phyloP scores from a whole-genome alignment of 2,797 vertebrate genomes.

The Glossophaga mutica region DNA sequence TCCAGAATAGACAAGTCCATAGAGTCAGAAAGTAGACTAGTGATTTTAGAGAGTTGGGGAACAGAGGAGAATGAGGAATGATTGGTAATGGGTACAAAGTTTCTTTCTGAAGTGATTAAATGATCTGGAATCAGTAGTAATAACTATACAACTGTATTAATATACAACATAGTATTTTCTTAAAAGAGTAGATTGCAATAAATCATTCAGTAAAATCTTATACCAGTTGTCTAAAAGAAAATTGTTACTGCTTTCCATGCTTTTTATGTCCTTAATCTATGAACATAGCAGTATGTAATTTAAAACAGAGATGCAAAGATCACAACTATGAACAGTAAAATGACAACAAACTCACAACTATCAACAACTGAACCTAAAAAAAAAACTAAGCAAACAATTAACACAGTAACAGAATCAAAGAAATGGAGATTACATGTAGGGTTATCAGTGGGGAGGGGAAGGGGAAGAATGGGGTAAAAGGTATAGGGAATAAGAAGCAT shows the following conservation, averaged over 20 bases:
- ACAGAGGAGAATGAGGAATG: background rate
- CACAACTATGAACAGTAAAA: too few relatives aligned
- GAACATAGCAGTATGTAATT: background rate
- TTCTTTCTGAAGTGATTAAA: background rate
- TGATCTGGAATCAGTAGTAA: background rate
- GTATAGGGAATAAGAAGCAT: too few relatives aligned
- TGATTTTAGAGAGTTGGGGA: background rate
- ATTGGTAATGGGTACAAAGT: background rate
- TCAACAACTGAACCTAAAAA: too few relatives aligned
- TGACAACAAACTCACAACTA: too few relatives aligned
- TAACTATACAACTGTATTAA: background rate
- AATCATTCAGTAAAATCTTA: background rate
- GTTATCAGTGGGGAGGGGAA: too few relatives aligned
- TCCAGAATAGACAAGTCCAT: background rate
- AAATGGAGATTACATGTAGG: too few relatives aligned
- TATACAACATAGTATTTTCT: background rate
- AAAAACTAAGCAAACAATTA: too few relatives aligned
- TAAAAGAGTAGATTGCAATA: background rate
- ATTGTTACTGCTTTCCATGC: slow-evolving; percentile 4
- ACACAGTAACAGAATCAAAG: too few relatives aligned
- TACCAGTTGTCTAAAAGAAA: slow-evolving; percentile 17
- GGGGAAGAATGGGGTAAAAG: too few relatives aligned
- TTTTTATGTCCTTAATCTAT: slow-evolving; percentile 30
- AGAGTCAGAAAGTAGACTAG: background rate
- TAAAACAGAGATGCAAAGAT: background rate